phyloP scores from a whole-genome alignment of 2,888 invertebrate species.

The Ophion slaviceki region DNA sequence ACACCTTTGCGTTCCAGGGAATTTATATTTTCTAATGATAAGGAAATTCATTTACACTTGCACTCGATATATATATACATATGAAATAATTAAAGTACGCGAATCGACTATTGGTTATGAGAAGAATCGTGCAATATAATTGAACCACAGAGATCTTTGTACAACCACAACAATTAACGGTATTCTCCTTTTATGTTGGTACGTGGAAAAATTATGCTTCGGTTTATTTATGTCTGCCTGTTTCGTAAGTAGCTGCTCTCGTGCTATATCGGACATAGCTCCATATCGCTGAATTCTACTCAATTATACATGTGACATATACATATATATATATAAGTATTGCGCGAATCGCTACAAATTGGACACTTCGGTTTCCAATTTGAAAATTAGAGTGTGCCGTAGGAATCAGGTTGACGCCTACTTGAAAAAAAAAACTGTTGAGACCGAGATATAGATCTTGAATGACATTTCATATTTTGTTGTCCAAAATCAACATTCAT shows the following conservation, averaged over 20 bases:
- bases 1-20: conserved; percentile 38
- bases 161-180: conserved; percentile 46
- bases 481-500: not conserved
- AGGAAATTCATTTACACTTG: conserved; percentile 50
- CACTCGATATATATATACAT: conserved; percentile 22
- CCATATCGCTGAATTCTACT: conserved; percentile 55
- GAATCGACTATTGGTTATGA: conserved; percentile 37
- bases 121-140: conserved; percentile 40
- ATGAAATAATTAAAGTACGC: conserved; percentile 22
- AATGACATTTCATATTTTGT: not conserved
- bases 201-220: conserved; percentile 50
- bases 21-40: conserved; percentile 26
- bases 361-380: not conserved
- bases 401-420: not conserved
- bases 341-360: not conserved
- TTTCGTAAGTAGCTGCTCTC: conserved; percentile 52
- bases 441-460: not conserved
- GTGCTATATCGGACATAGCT: conserved; percentile 54
- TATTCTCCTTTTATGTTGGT: conserved; percentile 62
- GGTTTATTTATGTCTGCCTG: conserved; percentile 45
- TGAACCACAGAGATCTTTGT: conserved; percentile 43
- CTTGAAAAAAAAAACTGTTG: not conserved
- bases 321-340: conserved; percentile 71
- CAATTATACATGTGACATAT: conserved; percentile 56
- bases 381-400: not conserved